Evolutionary conservation across 2,113 vertebrate genomes (phyloP).

Genomic region (Actenoides lindsayi): DNA sequence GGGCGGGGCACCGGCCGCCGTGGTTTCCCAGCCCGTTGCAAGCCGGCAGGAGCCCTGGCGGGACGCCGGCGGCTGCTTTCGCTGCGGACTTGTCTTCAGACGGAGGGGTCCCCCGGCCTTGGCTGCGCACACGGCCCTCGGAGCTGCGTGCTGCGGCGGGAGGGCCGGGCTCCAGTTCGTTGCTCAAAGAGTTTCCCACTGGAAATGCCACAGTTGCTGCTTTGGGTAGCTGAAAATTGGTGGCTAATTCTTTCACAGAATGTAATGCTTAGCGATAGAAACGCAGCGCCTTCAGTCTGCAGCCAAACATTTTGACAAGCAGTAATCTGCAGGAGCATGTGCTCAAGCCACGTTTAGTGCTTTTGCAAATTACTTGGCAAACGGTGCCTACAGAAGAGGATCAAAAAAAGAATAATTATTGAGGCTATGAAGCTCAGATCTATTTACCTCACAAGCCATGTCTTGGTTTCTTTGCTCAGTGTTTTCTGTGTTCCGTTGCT

Average conservation of each 20-base stretch:
- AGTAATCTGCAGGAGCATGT: accelerated
- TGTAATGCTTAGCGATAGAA: accelerated
- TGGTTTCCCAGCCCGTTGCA: background rate
- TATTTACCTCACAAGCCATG: accelerated
- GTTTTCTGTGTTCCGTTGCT: background rate
- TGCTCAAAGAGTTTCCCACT: accelerated
- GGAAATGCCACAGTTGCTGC: accelerated
- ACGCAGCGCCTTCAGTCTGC: accelerated
- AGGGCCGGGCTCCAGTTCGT: accelerated
- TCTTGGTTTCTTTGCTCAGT: background rate
- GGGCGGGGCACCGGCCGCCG: too few species aligned
- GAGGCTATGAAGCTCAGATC: background rate
- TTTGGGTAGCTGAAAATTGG: accelerated
- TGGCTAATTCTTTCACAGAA: accelerated
- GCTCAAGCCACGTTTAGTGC: accelerated
- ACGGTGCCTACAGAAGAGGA: background rate
- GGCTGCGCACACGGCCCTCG: background rate
- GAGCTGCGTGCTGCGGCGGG: too few species aligned
- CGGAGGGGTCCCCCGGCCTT: too few species aligned
- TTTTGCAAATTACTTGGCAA: background rate
- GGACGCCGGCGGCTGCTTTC: too few species aligned
- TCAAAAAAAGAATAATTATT: background rate
- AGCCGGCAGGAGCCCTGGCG: background rate
- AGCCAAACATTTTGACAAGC: accelerated
- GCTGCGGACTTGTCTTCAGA: background rate